phyloP scores from a whole-genome alignment of 2,888 invertebrate species.

The Sepioteuthis lessoniana region DNA sequence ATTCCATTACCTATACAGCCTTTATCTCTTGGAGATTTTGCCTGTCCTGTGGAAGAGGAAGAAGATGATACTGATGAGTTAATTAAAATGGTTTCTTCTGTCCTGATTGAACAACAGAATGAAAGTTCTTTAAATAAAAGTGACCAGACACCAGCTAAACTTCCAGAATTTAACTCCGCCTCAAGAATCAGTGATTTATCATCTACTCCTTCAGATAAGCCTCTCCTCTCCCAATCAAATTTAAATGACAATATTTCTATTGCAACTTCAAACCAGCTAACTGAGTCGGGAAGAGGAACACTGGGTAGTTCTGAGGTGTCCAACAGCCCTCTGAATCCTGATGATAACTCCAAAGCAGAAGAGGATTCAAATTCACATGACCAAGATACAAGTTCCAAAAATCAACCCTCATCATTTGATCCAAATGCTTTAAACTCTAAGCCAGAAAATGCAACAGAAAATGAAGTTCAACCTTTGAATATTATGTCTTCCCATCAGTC shows the following conservation, averaged over 20 bases:
- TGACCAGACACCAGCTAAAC: neutral
- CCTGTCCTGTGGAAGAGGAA: neutral
- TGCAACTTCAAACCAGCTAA: neutral
- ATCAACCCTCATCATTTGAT: neutral
- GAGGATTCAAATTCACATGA: neutral
- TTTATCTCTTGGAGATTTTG: neutral
- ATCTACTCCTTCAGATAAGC: neutral
- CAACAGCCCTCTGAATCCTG: neutral
- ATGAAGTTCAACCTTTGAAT: no score
- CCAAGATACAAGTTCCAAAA: neutral
- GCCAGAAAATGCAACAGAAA: neutral
- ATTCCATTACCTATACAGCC: neutral
- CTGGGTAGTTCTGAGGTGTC: neutral
- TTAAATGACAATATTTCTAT: neutral
- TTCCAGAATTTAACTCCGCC: neutral
- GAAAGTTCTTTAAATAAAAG: neutral
- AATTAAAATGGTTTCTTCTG: slow-evolving; percentile 17
- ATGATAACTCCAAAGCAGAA: neutral
- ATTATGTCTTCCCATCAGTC: neutral
- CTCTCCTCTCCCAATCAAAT: neutral
- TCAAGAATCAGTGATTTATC: neutral
- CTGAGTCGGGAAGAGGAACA: slow-evolving; percentile 15
- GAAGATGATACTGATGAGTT: slow-evolving; percentile 40
- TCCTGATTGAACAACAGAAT: neutral
- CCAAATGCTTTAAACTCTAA: neutral